Base-by-base conservation (phyloP, 2,888 invertebrate genomes). In the Barypeithes pellucidus region DNA sequence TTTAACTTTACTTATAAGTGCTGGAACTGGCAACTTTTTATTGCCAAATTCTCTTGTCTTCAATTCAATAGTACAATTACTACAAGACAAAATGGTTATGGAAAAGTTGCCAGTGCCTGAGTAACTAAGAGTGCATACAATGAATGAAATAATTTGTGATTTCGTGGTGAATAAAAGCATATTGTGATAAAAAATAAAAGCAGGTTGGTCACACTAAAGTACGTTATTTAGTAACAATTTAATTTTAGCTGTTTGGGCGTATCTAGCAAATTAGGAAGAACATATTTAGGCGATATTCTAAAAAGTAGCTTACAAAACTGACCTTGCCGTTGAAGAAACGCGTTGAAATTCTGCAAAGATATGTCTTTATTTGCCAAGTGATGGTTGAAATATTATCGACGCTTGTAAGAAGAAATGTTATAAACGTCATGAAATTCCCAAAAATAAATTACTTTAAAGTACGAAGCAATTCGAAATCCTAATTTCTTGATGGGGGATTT, bases 321-420 rank as follows among this genome's bases (percentile, higher is more conserved):
- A 86, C 86, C 86, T 86, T 86, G 82, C 86, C 86, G 77, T 80
- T 82, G 85, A 85, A 85, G 84, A 86, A 79, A 79, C 85, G 85
- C 80, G 83, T 84, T 78, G 85, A 82, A 81, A 83, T 85, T 86
- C 86, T 86, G 86, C 79, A 86, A 86, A 83, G 81, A 81, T 84
- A 84, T 82, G 82, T 80, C 29, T 67, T 41, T 73, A 62, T 61
- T 63, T 47, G 47, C 47, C 24, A 24, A 16, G 1, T 41, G 24
- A 45, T n/a, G 3, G 22, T 20, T 20, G 14, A 8, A 29, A 52
- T 2, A n/a, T n/a, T n/a, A n/a, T n/a, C n/a, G n/a, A n/a, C n/a
- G n/a, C n/a, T n/a, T n/a, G n/a, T n/a, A n/a, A n/a, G n/a, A n/a
- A n/a, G n/a, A n/a, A n/a, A n/a, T n/a, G n/a, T n/a, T n/a, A n/a